Percentiles rank a stretch among this genome's conserved stretches.
phyloP scores from a whole-genome alignment of 2,888 invertebrate genomes.

The Conistra vaccinii region DNA sequence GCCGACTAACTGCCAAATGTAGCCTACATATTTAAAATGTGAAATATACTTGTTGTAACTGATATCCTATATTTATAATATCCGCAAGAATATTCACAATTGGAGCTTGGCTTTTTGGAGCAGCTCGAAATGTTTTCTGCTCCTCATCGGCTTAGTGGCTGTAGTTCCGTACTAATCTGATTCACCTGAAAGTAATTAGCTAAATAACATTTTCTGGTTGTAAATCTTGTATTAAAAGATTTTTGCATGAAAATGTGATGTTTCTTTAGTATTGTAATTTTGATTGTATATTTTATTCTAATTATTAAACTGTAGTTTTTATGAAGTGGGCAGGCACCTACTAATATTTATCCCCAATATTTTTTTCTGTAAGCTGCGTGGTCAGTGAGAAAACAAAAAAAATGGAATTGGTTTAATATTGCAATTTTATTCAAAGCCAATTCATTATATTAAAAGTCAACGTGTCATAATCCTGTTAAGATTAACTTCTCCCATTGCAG shows the following conservation, averaged over 20 bases:
- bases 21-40: conserved; percentile 54
- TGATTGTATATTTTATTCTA: not conserved
- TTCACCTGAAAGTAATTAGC: not conserved
- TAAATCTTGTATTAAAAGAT: not conserved
- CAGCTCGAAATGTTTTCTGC: not conserved
- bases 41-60: conserved; percentile 36
- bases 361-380: not conserved
- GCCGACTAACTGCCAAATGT: conserved; percentile 57
- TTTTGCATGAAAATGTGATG: not conserved
- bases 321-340: not conserved
- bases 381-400: no score
- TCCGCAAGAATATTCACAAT: not conserved
- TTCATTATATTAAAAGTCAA: conserved; percentile 9
- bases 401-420: not conserved
- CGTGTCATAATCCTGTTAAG: conserved; percentile 5
- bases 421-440: not conserved
- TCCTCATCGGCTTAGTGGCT: not conserved
- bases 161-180: conserved; percentile 1
- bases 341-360: not conserved
- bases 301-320: not conserved
- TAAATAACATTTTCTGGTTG: not conserved
- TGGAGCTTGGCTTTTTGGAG: not conserved
- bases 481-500: conserved; percentile 25
- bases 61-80: conserved; percentile 10
- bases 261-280: not conserved